Evolutionary conservation across 2,113 vertebrate species (phyloP).

Genomic region (Piliocolobus tephrosceles): DNA sequence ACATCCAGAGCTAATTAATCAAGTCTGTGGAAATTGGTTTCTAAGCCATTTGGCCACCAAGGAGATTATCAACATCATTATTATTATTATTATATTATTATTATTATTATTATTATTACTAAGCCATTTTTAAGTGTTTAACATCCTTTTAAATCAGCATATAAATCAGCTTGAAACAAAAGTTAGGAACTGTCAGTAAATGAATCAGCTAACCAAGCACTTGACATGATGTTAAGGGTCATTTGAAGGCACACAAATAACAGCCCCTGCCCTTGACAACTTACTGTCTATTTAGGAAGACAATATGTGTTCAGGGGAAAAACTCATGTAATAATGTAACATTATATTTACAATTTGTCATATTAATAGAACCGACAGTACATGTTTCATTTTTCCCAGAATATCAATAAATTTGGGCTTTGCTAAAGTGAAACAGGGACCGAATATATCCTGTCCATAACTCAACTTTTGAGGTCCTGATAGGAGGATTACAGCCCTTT

Average conservation of each 20-base stretch:
- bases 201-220: neutral
- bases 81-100: no score
- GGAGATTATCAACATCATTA: neutral
- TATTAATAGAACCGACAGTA: neutral
- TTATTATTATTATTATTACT: no score
- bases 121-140: constrained; percentile 24
- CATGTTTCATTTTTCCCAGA: neutral
- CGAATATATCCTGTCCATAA: neutral
- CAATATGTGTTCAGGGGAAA: neutral
- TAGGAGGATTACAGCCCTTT: neutral
- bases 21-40: neutral
- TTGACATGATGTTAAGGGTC: neutral
- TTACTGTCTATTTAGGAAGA: neutral
- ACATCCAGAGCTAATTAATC: neutral
- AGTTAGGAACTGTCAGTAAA: neutral
- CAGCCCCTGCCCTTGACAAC: neutral
- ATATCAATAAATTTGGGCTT: neutral
- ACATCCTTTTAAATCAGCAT: neutral
- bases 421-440: neutral
- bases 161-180: neutral
- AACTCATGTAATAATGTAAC: neutral
- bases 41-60: constrained; percentile 17
- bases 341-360: neutral
- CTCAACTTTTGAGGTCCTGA: neutral
- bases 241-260: neutral